Evolutionary conservation across 2,888 invertebrate species (phyloP).

Genomic region (Cantharis flavilabris): DNA sequence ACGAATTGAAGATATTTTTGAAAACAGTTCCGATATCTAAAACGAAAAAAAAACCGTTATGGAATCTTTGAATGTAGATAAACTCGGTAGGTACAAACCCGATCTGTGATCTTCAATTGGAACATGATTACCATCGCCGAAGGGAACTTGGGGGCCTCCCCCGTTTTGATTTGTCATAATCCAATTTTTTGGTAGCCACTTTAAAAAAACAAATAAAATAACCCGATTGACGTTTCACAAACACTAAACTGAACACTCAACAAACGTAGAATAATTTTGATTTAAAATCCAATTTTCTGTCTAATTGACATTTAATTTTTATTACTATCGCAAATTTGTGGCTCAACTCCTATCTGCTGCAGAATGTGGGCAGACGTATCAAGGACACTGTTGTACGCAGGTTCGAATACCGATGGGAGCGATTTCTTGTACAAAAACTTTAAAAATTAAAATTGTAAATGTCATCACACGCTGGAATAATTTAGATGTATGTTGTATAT

Average conservation of each 20-base stretch:
- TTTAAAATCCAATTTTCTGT: background rate
- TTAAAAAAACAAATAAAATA: background rate
- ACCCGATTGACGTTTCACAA: background rate
- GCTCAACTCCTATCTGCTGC: background rate
- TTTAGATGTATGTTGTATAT: background rate
- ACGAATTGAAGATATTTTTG: conserved; percentile 42
- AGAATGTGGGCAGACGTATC: background rate
- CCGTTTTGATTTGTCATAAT: background rate
- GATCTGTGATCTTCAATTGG: background rate
- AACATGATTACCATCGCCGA: background rate
- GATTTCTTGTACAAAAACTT: background rate
- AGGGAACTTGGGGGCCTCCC: background rate
- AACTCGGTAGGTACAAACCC: background rate
- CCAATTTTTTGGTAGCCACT: background rate
- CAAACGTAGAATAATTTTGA: background rate
- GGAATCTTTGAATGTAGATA: background rate
- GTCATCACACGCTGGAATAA: background rate
- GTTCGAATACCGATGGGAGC: background rate
- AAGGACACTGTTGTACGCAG: background rate
- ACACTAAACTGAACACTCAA: background rate
- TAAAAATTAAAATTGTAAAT: background rate
- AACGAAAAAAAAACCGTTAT: background rate
- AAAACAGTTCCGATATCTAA: conserved; percentile 26
- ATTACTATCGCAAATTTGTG: background rate
- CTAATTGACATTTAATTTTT: background rate